Evolutionary conservation across 2,888 invertebrate species (phyloP), one percentile per base, ranked within the genome.

Genomic region (Stegophylla sp.): DNA sequence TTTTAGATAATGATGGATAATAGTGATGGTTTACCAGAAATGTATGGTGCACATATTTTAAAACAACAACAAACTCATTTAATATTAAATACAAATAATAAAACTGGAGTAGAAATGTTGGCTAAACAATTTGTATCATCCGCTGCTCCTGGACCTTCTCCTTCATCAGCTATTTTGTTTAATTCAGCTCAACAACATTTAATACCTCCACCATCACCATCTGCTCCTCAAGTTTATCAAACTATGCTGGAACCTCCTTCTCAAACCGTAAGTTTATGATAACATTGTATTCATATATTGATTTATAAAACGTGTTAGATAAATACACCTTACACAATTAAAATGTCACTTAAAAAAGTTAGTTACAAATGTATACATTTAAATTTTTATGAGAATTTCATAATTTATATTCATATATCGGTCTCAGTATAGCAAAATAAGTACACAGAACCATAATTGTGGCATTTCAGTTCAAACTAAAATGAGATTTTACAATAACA

Each of bases 21-120:
- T 26, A 71, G 69, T 61, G 69, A 79, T 71, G 79, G 71, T 13
- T 26, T 79, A 59, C 69, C 79, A 41, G 79, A 79, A 51, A 79
- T 79, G 56, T 79, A 79, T 41, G 69, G 79, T 71, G 23, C 69
- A 7, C 79, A 79, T 61, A 71, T 79, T 59, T 48, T 71, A 15
- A 79, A 79, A 79, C 79, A 79, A 20, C 79, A 79, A 4, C 79
- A 79, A 63, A 79, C 79, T 41, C 79, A 79, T 71, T 79, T 79
- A 71, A 79, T 79, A 79, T 71, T 79, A 26, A 79, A 79, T 51
- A 41, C 79, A 51, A 79, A 79, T 51, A 79, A 61, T 51, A 79
- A 79, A 71, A 71, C 20, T 71, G 79, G 79, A 23, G 79, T 79
- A 23, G 79, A 79, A 71, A 79, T 79, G 79, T 63, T 79, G 13